A percentile compares a stretch with the other conserved stretches of the same genome.
Conservation (phyloP, 2,888 invertebrate genomes). For the Napeogenes inachia region DNA sequence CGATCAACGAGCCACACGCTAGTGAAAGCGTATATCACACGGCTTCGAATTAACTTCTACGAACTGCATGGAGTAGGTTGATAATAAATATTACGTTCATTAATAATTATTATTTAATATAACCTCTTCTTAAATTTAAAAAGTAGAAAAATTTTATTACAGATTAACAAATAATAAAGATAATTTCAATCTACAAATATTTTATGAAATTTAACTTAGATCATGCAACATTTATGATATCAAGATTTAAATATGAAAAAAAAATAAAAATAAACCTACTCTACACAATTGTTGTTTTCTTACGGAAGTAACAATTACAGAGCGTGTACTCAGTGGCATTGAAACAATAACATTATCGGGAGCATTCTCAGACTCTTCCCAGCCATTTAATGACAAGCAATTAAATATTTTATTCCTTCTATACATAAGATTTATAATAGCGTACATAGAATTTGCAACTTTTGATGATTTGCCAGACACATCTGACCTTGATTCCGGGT, state of each 20-base stretch:
- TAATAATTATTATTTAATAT: neutral
- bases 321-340: conserved; percentile 55
- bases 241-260: too few relatives aligned
- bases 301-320: conserved; percentile 69
- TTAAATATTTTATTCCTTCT: conserved; percentile 32
- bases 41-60: conserved; percentile 30
- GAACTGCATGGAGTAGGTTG: conserved; percentile 12
- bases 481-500: conserved; percentile 65
- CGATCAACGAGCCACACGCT: conserved; percentile 36
- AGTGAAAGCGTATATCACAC: conserved; percentile 49
- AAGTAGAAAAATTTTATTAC: too few relatives aligned
- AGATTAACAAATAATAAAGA: too few relatives aligned
- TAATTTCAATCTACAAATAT: too few relatives aligned
- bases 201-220: too few relatives aligned
- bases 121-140: too few relatives aligned
- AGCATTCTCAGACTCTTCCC: conserved; percentile 64
- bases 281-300: conserved; percentile 42
- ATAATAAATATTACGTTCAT: neutral
- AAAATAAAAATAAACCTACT: conserved; percentile 30
- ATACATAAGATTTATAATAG: neutral
- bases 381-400: conserved; percentile 25
- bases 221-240: too few relatives aligned
- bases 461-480: conserved; percentile 63
- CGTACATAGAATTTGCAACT: conserved; percentile 36
- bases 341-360: conserved; percentile 66